A percentile compares a stretch with the other conserved stretches of the same genome.
Conservation (phyloP, 2,797 vertebrate species). For the Micromesistius poutassou region DNA sequence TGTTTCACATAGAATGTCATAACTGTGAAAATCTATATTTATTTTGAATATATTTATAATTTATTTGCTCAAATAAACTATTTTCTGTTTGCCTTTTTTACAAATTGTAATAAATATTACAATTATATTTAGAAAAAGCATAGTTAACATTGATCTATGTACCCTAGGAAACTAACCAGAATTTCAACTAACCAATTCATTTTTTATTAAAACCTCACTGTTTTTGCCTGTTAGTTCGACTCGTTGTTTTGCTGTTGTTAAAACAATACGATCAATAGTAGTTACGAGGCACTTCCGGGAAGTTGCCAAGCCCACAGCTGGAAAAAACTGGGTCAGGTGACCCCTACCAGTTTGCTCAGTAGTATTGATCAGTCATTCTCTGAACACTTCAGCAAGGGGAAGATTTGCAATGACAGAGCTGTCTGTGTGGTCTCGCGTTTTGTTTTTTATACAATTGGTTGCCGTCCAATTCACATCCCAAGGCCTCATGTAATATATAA, state of each 20-base stretch:
- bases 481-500: background rate
- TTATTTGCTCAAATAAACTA: constrained; percentile 4
- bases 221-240: too few relatives aligned
- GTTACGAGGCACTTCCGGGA: background rate
- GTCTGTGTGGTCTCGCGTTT: background rate
- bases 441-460: background rate
- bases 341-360: constrained; percentile 9
- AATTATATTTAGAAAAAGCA: background rate
- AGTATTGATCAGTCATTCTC: constrained; percentile 38
- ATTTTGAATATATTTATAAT: constrained; percentile 2
- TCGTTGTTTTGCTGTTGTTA: background rate
- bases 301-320: background rate
- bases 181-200: background rate
- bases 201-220: background rate
- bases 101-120: background rate
- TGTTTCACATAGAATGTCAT: background rate
- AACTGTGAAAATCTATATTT: background rate
- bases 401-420: background rate
- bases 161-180: background rate
- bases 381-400: background rate
- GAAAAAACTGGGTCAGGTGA: background rate
- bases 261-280: background rate
- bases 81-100: background rate
- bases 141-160: background rate
- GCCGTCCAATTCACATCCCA: background rate